Evolutionary conservation across 2,797 vertebrate genomes (phyloP).

Genomic region (Acanthurus tractus): DNA sequence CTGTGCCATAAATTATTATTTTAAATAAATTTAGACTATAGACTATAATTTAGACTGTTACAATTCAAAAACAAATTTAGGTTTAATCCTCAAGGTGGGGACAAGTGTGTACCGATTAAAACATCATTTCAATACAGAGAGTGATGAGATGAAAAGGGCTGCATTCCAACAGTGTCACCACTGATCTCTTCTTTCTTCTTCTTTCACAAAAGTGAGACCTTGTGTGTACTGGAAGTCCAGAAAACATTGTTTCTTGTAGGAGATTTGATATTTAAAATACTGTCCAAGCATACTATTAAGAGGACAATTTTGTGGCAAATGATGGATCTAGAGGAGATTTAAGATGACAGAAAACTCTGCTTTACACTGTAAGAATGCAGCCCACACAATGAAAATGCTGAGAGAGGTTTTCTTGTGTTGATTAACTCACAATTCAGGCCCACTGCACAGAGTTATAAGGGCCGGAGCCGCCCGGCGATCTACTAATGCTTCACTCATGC

Average conservation of each 20-base stretch:
- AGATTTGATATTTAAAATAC: not conserved
- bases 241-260: too few species aligned
- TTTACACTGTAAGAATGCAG: slow-evolving; percentile 71
- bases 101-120: slow-evolving; percentile 27
- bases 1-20: not conserved
- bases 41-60: not conserved
- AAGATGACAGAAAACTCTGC: not conserved
- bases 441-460: slow-evolving; percentile 99
- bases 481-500: slow-evolving; percentile 99
- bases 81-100: slow-evolving; percentile 9
- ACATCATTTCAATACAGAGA: slow-evolving; percentile 46
- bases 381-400: slow-evolving; percentile 69
- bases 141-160: slow-evolving; percentile 68
- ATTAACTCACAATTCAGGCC: slow-evolving; percentile 99
- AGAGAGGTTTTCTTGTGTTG: slow-evolving; percentile 69
- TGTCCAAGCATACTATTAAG: not conserved
- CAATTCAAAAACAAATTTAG: not conserved
- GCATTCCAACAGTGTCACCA: slow-evolving; percentile 71
- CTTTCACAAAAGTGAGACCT: slow-evolving; percentile 1
- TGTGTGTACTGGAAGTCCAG: not conserved
- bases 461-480: slow-evolving; percentile 99
- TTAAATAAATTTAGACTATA: not conserved
- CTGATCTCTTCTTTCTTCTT: slow-evolving; percentile 1
- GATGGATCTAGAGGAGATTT: not conserved
- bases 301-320: slow-evolving; percentile 1